Conservation (phyloP, 2,113 vertebrate species). For the Gnathonemus longibarbis region DNA sequence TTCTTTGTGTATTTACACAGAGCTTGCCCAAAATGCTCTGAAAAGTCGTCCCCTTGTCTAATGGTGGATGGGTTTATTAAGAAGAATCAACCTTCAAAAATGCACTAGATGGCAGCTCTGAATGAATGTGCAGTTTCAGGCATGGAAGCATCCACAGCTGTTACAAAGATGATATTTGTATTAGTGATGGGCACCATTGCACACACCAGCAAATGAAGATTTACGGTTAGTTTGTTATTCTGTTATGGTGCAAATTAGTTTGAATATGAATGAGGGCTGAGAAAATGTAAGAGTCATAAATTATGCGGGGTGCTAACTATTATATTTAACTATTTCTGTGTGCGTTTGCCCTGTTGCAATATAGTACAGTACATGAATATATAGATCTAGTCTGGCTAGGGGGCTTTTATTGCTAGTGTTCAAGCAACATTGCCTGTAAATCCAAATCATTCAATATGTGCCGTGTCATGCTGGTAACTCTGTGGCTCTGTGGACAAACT, state of each 20-base stretch:
- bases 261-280: slow-evolving; percentile 2
- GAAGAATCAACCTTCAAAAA: not conserved
- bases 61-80: not conserved
- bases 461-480: not conserved
- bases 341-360: not conserved
- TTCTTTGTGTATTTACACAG: not conserved
- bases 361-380: not conserved
- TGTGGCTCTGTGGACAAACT: not conserved
- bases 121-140: not conserved
- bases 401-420: not conserved
- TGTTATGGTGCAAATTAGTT: not conserved
- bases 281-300: slow-evolving; percentile 3
- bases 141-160: not conserved
- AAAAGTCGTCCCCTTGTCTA: not conserved
- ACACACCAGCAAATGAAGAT: not conserved
- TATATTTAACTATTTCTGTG: not conserved
- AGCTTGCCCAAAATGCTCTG: not conserved
- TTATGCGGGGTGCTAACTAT: not conserved
- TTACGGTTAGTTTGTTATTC: not conserved
- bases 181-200: not conserved
- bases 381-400: not conserved
- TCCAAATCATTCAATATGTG: slow-evolving; percentile 9
- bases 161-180: not conserved
- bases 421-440: not conserved
- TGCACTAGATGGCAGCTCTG: not conserved